Evolutionary conservation across 2,797 vertebrate species (phyloP), one percentile per base, ranked within the genome.

Genomic region (Menidia menidia): DNA sequence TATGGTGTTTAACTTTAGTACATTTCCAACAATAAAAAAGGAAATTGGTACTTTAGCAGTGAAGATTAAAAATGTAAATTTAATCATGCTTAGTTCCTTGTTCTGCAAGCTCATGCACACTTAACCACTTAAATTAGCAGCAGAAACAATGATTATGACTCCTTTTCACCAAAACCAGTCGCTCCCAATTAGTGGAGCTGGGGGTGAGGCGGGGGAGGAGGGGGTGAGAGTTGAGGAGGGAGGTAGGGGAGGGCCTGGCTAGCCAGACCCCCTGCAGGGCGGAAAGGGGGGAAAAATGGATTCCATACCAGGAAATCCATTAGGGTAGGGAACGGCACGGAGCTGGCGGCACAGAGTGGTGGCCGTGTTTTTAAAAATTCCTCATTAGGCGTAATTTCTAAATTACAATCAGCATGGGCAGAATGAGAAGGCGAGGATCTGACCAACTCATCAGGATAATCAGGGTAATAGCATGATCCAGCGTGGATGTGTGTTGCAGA

Each of bases 231-330:
- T 12, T 54, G 53, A 39, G 50, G 56, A 68, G 61, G 68, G 67
- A 59, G 68, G 61, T 54, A 65, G 57, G 25, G 64, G 74, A 77
- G 78, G 78, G 74, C 75, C 79, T 74, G 78, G 89, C 83, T 82
- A 86, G 82, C 75, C 14, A 71, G 91, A 92, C 90, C 91, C 82
- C 93, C 92, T 87, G 86, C 92, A 89, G 91, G 77, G 93, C 74
- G 84, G 75, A 89, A 85, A 85, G 83, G 84, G 86, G 87, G 77
- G 16, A 0, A 89, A 86, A 92, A 92, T 93, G 91, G 92, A 94
- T 92, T 93, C 91, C 92, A 92, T 92, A 93, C 93, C 90, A 94
- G 93, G 92, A 94, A 93, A 93, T 93, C 93, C 92, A 94, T 93
- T 94, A 93, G 89, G 87, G 88, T 84, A 85, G 78, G 86, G 84